Percentiles rank a stretch among this genome's conserved stretches.
Evolutionary conservation across 2,888 invertebrate species (phyloP).

Genomic region (Sacculina carcini): DNA sequence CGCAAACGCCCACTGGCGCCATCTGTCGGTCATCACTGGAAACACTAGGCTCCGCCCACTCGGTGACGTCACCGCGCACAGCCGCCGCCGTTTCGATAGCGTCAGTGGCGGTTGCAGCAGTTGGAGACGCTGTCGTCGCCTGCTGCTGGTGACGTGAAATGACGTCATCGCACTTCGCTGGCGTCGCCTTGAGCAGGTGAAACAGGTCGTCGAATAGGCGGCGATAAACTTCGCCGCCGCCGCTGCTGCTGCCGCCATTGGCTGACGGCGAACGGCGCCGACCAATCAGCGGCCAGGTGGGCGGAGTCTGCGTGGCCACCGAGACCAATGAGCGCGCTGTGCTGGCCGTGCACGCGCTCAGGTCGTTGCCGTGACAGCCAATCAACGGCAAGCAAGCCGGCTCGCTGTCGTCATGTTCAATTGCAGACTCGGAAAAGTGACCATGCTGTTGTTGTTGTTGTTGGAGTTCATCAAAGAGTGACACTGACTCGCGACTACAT

Average conservation of each 20-base stretch:
- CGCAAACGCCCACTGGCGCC: not conserved
- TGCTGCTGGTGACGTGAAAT: not conserved
- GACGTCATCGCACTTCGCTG: conserved; percentile 8
- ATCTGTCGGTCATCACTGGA: not conserved
- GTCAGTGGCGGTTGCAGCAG: not conserved
- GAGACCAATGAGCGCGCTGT: conserved; percentile 9
- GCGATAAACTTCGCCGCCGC: conserved; percentile 5
- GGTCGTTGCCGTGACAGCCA: too few species aligned
- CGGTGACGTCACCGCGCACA: not conserved
- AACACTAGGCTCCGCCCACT: not conserved
- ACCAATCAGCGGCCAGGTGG: conserved; percentile 13
- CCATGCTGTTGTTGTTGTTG: too few species aligned
- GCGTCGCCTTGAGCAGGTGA: conserved; percentile 12
- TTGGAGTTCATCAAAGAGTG: not conserved
- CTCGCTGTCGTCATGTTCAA: conserved; percentile 11
- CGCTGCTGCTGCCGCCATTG: conserved; percentile 9
- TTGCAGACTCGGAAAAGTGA: conserved; percentile 10
- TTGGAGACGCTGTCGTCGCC: not conserved
- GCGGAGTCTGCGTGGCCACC: conserved; percentile 13
- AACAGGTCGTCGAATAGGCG: conserved; percentile 14
- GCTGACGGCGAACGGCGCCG: too few species aligned
- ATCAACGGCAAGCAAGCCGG: too few species aligned
- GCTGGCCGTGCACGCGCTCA: too few species aligned
- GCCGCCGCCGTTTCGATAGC: not conserved
- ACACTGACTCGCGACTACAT: too few species aligned